These are phyloP conservation scores for Cnemophilus loriae DNA, from an alignment of 2,113 vertebrate species.

Conservation along the genomic window DNA sequence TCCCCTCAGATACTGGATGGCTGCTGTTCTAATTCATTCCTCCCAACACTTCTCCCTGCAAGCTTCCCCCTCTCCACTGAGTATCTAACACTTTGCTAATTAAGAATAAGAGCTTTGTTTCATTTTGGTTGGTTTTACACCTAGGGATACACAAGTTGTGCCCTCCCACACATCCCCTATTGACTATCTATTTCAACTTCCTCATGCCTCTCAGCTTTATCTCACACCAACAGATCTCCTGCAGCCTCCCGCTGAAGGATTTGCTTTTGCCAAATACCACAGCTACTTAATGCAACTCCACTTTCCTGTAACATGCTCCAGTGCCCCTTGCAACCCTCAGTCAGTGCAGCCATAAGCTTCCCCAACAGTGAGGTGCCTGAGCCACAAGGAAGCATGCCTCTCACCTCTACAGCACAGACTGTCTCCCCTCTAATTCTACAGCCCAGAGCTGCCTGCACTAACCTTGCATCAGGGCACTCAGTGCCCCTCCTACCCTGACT, in stretches of 20 bases:
- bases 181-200: not conserved
- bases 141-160: not conserved
- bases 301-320: not conserved
- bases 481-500: rapidly evolving
- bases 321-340: not conserved
- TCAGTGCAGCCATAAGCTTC: rapidly evolving
- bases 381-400: not conserved
- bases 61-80: not conserved
- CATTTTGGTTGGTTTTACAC: not conserved
- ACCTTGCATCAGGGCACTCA: not conserved
- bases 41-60: not conserved
- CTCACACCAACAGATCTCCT: not conserved
- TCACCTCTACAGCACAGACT: not conserved
- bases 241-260: not conserved
- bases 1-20: not conserved
- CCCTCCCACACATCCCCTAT: not conserved
- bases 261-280: not conserved
- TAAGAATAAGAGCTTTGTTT: not conserved
- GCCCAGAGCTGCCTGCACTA: not conserved
- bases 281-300: not conserved
- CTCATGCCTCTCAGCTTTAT: not conserved
- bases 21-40: not conserved
- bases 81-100: not conserved
- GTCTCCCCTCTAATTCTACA: rapidly evolving
- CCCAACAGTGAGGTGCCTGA: rapidly evolving